phyloP scores from a whole-genome alignment of 2,888 invertebrate species.

The Lithophane ornitopus region DNA sequence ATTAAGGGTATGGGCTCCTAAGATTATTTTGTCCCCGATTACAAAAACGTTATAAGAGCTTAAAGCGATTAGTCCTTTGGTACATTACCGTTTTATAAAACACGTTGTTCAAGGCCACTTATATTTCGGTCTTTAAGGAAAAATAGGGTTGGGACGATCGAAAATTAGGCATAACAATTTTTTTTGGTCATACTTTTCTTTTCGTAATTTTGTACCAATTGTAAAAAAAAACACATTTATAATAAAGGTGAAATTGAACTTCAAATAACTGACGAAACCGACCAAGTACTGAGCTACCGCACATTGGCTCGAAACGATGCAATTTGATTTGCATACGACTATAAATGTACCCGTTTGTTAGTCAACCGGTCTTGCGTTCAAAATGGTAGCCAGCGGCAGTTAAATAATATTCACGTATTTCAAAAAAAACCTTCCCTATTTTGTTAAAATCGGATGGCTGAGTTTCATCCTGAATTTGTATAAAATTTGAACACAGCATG shows the following conservation, averaged over 20 bases:
- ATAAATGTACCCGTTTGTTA: conserved; percentile 59
- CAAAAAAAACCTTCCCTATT: conserved; percentile 30
- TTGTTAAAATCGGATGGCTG: conserved; percentile 17
- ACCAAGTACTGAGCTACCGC: conserved; percentile 26
- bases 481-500: conserved; percentile 10
- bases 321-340: conserved; percentile 62
- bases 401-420: conserved; percentile 52
- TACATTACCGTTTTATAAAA: conserved; percentile 52
- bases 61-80: conserved; percentile 41
- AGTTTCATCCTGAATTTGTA: conserved; percentile 18
- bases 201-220: not conserved
- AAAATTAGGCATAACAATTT: not conserved
- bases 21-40: conserved; percentile 11
- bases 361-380: conserved; percentile 41
- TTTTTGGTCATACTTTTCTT: too few species aligned
- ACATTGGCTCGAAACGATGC: conserved; percentile 41
- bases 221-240: not conserved
- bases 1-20: not conserved
- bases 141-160: not conserved
- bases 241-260: not conserved
- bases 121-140: conserved; percentile 5
- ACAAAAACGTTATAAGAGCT: conserved; percentile 25
- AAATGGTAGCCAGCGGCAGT: conserved; percentile 10
- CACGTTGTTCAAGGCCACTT: conserved; percentile 34
- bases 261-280: not conserved